Base-by-base conservation (phyloP, 2,888 invertebrate genomes). In the Agonopterix heracliana region DNA sequence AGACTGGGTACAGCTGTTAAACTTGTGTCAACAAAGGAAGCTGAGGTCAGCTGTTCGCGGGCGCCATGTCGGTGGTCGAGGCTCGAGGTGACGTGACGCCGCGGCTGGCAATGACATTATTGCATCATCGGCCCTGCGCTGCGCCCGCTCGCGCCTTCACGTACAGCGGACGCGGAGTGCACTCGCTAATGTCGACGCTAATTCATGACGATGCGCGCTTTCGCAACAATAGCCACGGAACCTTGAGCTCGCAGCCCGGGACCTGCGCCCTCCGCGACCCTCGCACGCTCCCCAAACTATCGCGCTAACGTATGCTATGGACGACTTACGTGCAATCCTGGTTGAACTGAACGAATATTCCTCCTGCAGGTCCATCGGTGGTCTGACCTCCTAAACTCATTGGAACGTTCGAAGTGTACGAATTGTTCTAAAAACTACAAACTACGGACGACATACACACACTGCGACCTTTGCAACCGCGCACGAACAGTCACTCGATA, bases 261-360 rank as follows among this genome's bases (percentile, higher is more conserved):
- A n/a, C 4, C 38, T 38, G 38, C 38, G 26, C 4, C 5, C 12
- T 26, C 17, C 35, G 41, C 41, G 41, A 47, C 38, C 45, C 46
- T 45, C 36, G 38, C 17, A 38, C 47, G 17, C 41, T 44, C 48
- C n/a, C 40, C 0, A 40, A 40, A n/a, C 26, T 5, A 26, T 26
- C 26, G 13, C 10, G 9, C 10, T 45, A 38, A 13, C 42, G 46
- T 52, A 53, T 52, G 46, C 35, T 48, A 17, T 14, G 44, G 38
- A 38, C 43, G 59, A 93, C 97, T 96, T 94, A 98, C 98, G 98
- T 95, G 92, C 94, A 95, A 86, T 98, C 98, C 87, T 98, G 98
- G 88, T 98, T 98, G 81, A 98, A 98, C 89, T 97, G 97, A 69
- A 98, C 97, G 87, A 96, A 97, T 85, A 95, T 94, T 84, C 94